Evolutionary conservation across 2,113 vertebrate genomes (phyloP).

Genomic region (Benitochromis conjunctus): DNA sequence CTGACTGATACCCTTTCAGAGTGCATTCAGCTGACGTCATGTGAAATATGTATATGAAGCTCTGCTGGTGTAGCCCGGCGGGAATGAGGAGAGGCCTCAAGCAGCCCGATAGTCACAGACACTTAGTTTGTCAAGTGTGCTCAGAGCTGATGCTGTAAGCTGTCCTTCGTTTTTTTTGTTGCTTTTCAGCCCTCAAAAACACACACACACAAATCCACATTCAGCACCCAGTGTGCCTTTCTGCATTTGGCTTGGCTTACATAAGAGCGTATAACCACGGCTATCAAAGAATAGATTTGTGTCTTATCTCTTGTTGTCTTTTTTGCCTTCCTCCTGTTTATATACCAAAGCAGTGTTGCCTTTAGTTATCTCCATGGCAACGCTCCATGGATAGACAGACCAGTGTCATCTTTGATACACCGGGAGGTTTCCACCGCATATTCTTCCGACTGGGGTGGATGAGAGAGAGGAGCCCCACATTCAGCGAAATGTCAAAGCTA

Average conservation of each 20-base stretch:
- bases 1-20: background rate
- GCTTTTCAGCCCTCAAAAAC: background rate
- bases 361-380: slow-evolving; percentile 62
- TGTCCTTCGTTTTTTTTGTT: background rate
- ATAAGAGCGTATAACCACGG: slow-evolving; percentile 33
- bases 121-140: background rate
- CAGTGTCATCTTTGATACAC: slow-evolving; percentile 2
- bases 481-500: slow-evolving; percentile 3
- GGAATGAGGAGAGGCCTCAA: background rate
- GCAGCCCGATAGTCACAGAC: background rate
- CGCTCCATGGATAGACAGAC: background rate
- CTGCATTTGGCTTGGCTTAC: slow-evolving; percentile 40
- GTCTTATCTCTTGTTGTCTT: slow-evolving; percentile 6
- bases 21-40: background rate
- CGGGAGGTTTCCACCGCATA: background rate
- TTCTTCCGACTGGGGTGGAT: background rate
- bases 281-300: slow-evolving; percentile 11
- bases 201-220: background rate
- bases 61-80: background rate
- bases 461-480: background rate
- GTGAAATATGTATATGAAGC: background rate
- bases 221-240: background rate
- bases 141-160: background rate
- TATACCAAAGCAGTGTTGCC: slow-evolving; percentile 20
- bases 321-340: slow-evolving; percentile 34